Evolutionary conservation across 2,888 invertebrate species (phyloP).

Genomic region (Meiosimyza platycephala): DNA sequence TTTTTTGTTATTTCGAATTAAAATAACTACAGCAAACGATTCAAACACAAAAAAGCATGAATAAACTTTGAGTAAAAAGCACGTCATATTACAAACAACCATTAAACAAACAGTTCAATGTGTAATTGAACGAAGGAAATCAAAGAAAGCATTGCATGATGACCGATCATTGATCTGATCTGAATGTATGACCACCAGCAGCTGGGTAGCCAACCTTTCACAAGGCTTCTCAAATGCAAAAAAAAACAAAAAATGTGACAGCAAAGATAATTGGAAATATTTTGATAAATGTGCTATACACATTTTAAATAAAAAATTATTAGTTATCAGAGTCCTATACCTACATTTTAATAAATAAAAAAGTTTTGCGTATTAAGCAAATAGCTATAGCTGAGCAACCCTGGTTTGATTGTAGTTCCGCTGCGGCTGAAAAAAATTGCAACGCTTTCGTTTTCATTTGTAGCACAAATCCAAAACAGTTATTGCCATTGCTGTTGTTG

Average conservation of each 20-base stretch:
- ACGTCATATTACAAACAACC: slow-evolving; percentile 37
- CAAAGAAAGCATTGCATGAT: slow-evolving; percentile 18
- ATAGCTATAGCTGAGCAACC: no score
- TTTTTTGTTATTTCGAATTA: no score
- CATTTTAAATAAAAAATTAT: no score
- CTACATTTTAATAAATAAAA: no score
- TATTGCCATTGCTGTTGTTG: slow-evolving; percentile 37
- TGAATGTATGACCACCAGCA: not conserved
- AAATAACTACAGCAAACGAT: no score
- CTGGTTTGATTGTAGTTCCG: slow-evolving; percentile 1
- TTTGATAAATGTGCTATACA: no score
- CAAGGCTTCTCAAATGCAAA: no score
- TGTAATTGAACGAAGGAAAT: slow-evolving; percentile 4
- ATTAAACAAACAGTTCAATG: no score
- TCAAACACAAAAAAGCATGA: no score
- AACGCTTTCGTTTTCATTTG: slow-evolving; percentile 1
- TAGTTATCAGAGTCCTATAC: no score
- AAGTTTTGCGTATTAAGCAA: no score
- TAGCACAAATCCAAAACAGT: not conserved
- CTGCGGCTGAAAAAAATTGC: not conserved
- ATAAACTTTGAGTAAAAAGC: slow-evolving; percentile 32
- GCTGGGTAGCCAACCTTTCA: not conserved
- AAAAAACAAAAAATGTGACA: not conserved
- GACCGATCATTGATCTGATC: slow-evolving; percentile 23
- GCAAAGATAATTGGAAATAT: no score